A percentile compares a stretch with the other conserved stretches of the same genome.
Evolutionary conservation across 2,113 vertebrate genomes (phyloP).

Genomic region (Oceanodroma tethys): DNA sequence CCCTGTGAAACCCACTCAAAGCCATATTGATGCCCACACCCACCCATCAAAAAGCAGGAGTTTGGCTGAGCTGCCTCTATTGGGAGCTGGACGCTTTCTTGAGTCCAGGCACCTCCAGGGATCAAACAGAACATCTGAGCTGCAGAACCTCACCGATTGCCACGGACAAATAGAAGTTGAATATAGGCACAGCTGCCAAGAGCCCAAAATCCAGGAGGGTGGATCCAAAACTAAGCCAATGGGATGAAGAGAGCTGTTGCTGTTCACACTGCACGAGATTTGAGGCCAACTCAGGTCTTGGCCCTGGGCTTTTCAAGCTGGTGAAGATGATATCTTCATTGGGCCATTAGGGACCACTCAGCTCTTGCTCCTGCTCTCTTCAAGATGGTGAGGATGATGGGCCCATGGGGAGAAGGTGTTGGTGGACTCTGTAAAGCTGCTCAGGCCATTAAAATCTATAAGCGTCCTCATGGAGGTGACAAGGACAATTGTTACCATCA

Average conservation of each 20-base stretch:
- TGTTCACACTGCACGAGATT: neutral
- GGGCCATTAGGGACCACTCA: too few species aligned
- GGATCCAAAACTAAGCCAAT: neutral
- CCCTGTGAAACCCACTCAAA: rapidly evolving
- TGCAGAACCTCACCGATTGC: neutral
- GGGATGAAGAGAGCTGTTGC: neutral
- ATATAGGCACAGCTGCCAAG: neutral
- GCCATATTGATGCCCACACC: neutral
- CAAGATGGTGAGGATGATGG: neutral
- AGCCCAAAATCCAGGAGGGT: neutral
- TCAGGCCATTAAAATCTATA: neutral
- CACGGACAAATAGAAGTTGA: neutral
- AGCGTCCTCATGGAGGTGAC: neutral
- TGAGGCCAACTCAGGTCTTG: neutral
- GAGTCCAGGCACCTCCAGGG: neutral
- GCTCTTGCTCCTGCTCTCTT: neutral
- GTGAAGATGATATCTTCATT: neutral
- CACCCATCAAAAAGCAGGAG: neutral
- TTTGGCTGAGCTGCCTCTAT: neutral
- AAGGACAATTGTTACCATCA: neutral
- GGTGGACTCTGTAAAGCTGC: neutral
- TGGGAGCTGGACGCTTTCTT: neutral
- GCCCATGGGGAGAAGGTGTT: neutral
- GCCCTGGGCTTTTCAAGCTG: neutral
- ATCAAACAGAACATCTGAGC: neutral